Evolutionary conservation across 2,113 vertebrate genomes (phyloP), one percentile per base, ranked within the genome.

Genomic region (Zapus hudsonius): DNA sequence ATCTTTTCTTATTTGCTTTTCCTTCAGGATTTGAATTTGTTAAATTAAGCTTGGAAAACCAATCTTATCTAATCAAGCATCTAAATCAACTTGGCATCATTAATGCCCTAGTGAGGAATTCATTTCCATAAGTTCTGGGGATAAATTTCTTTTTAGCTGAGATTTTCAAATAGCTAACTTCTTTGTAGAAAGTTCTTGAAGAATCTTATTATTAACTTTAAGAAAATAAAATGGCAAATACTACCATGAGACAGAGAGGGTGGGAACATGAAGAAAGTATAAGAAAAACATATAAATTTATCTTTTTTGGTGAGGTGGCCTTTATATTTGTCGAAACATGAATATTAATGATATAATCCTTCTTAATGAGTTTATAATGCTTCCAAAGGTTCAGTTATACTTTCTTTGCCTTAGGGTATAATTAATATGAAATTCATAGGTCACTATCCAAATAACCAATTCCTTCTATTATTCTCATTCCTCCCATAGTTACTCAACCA

Each of bases 291-390:
- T 47, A 84, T 86, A 91, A 79, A 95, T 95, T 96, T 92, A 94
- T 96, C 40, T 97, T 96, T 74, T 95, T 94, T 88, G 91, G 59
- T 55, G 40, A 93, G 42, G 63, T 44, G 84, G 13, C 15, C 70
- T 92, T 95, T 79, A n/a, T 82, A 90, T 93, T 91, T 78, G 66
- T 19, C 52, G 12, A 74, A 95, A 95, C 85, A 23, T 95, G 29
- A 94, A 90, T 95, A 95, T 93, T 95, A 87, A 94, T 92, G 82
- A 95, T 52, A 92, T 89, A 87, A 20, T 92, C 47, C 81, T 95
- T 95, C 27, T 31, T 95, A 97, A 96, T 95, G 95, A 92, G 6
- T 1, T 95, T 93, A 89, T 95, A 96, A 91, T 84, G 85, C 17
- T 94, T 92, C n/a, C 57, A 93, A 90, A 89, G 47, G 23, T 69